Percentiles rank a stretch among this genome's conserved stretches.
phyloP scores from a whole-genome alignment of 2,888 invertebrate species.

The Hirtodrosophila histrioides region DNA sequence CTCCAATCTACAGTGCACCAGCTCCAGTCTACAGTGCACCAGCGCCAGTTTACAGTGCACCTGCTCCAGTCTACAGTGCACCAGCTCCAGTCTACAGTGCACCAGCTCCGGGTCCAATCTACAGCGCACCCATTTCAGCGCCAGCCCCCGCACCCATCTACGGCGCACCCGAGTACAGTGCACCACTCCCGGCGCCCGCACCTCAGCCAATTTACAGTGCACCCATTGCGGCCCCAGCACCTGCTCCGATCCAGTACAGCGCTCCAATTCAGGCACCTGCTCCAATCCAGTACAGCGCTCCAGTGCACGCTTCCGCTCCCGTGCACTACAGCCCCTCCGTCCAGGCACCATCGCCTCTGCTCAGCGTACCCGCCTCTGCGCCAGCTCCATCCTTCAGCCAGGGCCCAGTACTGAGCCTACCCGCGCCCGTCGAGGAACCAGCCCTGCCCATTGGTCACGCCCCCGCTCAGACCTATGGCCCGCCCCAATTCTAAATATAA shows the following conservation, averaged over 20 bases:
- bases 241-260: constrained; percentile 9
- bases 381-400: constrained; percentile 49
- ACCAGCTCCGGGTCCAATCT: constrained; percentile 37
- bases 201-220: constrained; percentile 20
- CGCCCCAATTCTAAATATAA: constrained; percentile 56
- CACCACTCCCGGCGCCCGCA: constrained; percentile 20
- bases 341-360: constrained; percentile 35
- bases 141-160: constrained; percentile 40
- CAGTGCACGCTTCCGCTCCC: background rate
- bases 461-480: constrained; percentile 74
- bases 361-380: constrained; percentile 53
- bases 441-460: constrained; percentile 58
- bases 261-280: constrained; percentile 5
- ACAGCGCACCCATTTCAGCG: constrained; percentile 35
- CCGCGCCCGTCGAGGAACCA: constrained; percentile 50
- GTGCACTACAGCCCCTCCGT: constrained; percentile 27
- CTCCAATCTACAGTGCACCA: constrained; percentile 28
- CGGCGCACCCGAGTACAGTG: constrained; percentile 37
- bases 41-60: constrained; percentile 30
- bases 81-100: constrained; percentile 44
- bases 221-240: constrained; percentile 8
- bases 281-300: constrained; percentile 12
- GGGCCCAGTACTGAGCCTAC: constrained; percentile 36
- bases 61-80: constrained; percentile 40
- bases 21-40: constrained; percentile 10